These are phyloP conservation scores for Pontoporia blainvillei DNA, from an alignment of 2,113 vertebrate species.

Conservation along the genomic window DNA sequence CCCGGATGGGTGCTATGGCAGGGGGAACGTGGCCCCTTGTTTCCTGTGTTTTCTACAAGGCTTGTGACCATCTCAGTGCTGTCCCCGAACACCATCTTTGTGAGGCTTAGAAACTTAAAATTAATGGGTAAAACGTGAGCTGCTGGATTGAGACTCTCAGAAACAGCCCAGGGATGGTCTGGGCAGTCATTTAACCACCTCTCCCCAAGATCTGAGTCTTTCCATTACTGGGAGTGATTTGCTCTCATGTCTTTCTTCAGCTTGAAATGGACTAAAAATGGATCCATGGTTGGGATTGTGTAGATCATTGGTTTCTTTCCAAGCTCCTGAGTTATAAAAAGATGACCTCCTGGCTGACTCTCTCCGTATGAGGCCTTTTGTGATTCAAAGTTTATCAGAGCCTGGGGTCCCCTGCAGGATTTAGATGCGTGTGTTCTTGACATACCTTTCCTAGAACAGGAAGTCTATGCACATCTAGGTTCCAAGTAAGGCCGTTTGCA, in stretches of 20 bases:
- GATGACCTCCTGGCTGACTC: not conserved
- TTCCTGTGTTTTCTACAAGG: not conserved
- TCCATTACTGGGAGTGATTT: not conserved
- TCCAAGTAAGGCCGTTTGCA: not conserved
- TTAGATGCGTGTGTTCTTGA: not conserved
- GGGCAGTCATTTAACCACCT: not conserved
- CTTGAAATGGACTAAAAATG: not conserved
- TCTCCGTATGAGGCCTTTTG: not conserved
- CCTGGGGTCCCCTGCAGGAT: not conserved
- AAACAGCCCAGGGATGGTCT: not conserved
- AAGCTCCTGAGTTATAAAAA: not conserved
- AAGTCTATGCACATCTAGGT: not conserved
- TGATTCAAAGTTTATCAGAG: not conserved
- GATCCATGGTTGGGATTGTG: not conserved
- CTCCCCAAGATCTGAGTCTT: not conserved
- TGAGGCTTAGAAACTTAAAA: not conserved
- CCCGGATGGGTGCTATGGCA: not conserved
- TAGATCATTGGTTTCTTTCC: not conserved
- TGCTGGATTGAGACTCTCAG: not conserved
- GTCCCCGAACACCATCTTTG: not conserved
- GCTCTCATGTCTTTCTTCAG: not conserved
- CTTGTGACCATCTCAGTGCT: not conserved
- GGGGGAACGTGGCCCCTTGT: accelerated
- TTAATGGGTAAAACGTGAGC: not conserved
- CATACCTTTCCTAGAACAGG: not conserved